A percentile compares a stretch with the other conserved stretches of the same genome.
Evolutionary conservation across 2,888 invertebrate species (phyloP).

Genomic region (Drosophila recens): DNA sequence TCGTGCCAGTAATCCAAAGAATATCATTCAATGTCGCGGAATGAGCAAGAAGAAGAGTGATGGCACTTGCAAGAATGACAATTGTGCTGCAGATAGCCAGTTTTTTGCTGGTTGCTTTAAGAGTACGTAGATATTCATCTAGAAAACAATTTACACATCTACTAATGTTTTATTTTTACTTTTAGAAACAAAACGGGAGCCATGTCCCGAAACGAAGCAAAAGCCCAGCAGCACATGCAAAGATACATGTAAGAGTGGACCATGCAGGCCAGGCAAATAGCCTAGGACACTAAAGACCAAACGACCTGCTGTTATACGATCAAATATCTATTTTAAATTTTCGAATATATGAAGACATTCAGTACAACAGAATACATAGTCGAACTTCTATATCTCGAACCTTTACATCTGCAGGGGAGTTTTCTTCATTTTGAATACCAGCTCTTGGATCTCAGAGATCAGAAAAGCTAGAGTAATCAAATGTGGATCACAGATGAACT

Average conservation of each 20-base stretch:
- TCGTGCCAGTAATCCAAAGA: background rate
- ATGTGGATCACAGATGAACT: background rate
- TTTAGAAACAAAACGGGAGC: background rate
- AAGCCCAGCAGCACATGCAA: constrained; percentile 7
- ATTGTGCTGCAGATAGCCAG: constrained; percentile 11
- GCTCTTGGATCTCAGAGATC: background rate
- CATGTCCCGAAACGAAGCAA: constrained; percentile 7
- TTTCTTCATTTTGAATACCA: background rate
- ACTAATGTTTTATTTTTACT: background rate
- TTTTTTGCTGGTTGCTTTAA: constrained; percentile 46
- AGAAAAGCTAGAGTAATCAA: background rate
- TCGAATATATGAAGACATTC: background rate
- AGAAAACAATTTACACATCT: too few species aligned
- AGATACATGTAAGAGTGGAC: constrained; percentile 34
- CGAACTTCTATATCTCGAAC: background rate
- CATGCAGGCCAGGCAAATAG: constrained; percentile 29
- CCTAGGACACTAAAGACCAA: background rate
- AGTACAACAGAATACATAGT: background rate
- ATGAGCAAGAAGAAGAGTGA: constrained; percentile 24
- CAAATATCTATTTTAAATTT: background rate
- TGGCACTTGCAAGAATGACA: constrained; percentile 5
- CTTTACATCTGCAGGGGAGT: background rate
- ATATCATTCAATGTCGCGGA: constrained; percentile 9
- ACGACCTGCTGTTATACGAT: constrained; percentile 17
- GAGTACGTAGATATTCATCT: constrained; percentile 14